These are phyloP conservation scores for Lycodopsis pacificus DNA, from an alignment of 2,797 vertebrate species.

Conservation along the genomic window DNA sequence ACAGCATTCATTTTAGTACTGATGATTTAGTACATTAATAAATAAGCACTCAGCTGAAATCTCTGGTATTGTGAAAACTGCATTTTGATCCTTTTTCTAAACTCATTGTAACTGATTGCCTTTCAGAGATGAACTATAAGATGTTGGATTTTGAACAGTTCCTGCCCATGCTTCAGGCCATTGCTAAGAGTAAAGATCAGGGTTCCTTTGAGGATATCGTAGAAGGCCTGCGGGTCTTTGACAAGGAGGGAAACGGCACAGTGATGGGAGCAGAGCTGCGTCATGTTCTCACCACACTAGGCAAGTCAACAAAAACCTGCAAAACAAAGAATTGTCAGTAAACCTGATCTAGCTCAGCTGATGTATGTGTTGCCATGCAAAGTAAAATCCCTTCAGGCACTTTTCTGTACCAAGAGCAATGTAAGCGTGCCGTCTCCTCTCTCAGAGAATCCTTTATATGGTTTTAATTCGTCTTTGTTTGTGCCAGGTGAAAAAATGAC, in stretches of 20 bases:
- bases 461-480: neutral
- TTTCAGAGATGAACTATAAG: conserved; percentile 92
- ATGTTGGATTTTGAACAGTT: conserved; percentile 94
- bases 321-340: neutral
- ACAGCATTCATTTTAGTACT: neutral
- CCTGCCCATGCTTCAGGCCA: conserved; percentile 93
- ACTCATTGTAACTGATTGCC: neutral
- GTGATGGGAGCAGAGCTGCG: conserved; percentile 95
- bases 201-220: conserved; percentile 94
- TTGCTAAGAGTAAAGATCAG: conserved; percentile 95
- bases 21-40: neutral
- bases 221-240: conserved; percentile 93
- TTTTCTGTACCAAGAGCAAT: neutral
- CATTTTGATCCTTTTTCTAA: neutral
- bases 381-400: neutral
- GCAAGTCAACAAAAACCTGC: conserved; percentile 71
- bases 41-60: neutral
- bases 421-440: neutral
- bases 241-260: conserved; percentile 95
- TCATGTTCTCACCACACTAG: conserved; percentile 93
- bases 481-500: conserved; percentile 92
- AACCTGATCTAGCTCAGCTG: neutral
- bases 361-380: neutral
- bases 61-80: neutral
- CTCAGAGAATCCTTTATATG: neutral